Evolutionary conservation across 1,140 invertebrate species (phyloP).

Genomic region (Zaprionus tsacasi): DNA sequence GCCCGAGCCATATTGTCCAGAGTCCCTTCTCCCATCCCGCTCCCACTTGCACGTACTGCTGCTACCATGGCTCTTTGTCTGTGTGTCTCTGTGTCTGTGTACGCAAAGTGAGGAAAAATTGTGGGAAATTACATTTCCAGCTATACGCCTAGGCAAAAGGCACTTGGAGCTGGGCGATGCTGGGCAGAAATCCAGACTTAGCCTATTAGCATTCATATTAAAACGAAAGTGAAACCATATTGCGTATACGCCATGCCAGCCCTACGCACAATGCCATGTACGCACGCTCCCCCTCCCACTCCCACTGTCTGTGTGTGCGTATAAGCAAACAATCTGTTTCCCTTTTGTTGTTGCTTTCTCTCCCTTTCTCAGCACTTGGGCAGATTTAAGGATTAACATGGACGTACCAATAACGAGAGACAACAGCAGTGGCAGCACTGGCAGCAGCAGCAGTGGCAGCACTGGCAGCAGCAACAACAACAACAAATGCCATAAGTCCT

Average conservation of each 20-base stretch:
- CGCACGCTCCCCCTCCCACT: slow-evolving; percentile 8
- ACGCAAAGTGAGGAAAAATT: slow-evolving; percentile 82
- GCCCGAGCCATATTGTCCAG: slow-evolving; percentile 63
- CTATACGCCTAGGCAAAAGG: slow-evolving; percentile 29
- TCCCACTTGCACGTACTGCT: neutral
- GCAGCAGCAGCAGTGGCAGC: slow-evolving; percentile 9
- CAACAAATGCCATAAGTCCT: slow-evolving; percentile 59
- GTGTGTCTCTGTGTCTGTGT: slow-evolving; percentile 32
- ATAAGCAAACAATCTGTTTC: slow-evolving; percentile 65
- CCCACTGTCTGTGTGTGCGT: slow-evolving; percentile 26
- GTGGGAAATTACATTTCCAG: slow-evolving; percentile 79
- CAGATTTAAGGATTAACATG: slow-evolving; percentile 81
- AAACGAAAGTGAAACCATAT: slow-evolving; percentile 83
- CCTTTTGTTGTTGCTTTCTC: slow-evolving; percentile 42
- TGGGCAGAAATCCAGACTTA: slow-evolving; percentile 77
- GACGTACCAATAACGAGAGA: slow-evolving; percentile 47
- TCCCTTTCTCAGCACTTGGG: slow-evolving; percentile 60
- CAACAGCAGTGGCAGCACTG: slow-evolving; percentile 28
- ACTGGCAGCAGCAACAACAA: slow-evolving; percentile 4
- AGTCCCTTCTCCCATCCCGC: slow-evolving; percentile 41
- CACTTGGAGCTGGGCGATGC: neutral
- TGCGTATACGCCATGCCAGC: slow-evolving; percentile 67
- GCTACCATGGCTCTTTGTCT: slow-evolving; percentile 51
- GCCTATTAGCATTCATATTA: slow-evolving; percentile 83
- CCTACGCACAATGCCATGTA: slow-evolving; percentile 50